Base-by-base conservation (phyloP, 2,888 invertebrate species). In the Argyresthia goedartella region DNA sequence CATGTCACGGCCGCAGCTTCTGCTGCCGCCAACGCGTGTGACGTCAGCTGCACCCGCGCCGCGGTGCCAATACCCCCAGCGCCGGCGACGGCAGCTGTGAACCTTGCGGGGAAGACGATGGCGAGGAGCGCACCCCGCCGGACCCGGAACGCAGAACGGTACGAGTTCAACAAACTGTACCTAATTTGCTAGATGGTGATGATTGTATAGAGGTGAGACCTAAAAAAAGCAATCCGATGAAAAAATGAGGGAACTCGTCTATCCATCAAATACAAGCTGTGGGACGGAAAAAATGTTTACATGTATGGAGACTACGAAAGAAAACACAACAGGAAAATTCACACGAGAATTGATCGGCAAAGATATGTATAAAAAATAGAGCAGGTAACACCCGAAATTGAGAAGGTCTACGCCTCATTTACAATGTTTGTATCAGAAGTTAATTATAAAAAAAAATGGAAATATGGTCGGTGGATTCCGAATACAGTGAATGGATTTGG, bases 401-500 rank as follows among this genome's bases (percentile, higher is more conserved):
- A 44, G 10, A 44, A 15, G 6, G 15, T 13, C 4, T 44, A 44
- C 10, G 10, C 44, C 3, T 44, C 44, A 4, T 44, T 44, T 14
- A 44, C 15, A 14, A 44, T 44, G 13, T 44, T 13, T 14, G 44
- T 44, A 15, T 4, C 44, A 4, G 44, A 44, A 14, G 13, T 10
- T 4, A 14, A 44, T 15, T 44, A 15, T 14, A 15, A 44, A 8
- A 44, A 44, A 14, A 15, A 15, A 44, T 44, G 8, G 44, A 44
- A 8, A 4, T 44, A 4, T 44, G 44, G 44, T 15, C 44, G 13
- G 15, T 4, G 6, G 6, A 44, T 14, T 13, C 44, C 4, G 42
- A 42, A 42, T 42, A 42, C 13, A 42, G 42, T 13, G 42, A 43
- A 50, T 57, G 10, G 9, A 10, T 43, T 50, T 35, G 16, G 8